Evolutionary conservation across 2,888 invertebrate species (phyloP).

Genomic region (Dryadula phaetusa): DNA sequence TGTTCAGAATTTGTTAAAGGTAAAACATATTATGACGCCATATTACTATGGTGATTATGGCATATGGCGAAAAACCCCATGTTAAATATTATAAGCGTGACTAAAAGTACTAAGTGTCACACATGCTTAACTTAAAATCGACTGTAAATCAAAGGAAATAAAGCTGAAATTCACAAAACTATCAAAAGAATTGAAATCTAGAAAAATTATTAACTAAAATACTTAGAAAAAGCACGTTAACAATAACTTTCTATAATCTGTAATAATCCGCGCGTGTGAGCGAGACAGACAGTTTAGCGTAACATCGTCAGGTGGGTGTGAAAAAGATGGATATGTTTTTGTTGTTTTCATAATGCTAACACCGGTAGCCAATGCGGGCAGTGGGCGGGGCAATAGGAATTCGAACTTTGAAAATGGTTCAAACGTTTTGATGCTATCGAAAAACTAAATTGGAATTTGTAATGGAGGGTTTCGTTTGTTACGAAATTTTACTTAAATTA

Average conservation of each 20-base stretch:
- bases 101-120: slow-evolving; percentile 47
- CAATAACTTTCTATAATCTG: slow-evolving; percentile 74
- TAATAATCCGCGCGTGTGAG: slow-evolving; percentile 65
- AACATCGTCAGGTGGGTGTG: slow-evolving; percentile 49
- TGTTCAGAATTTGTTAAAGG: slow-evolving; percentile 61
- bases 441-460: slow-evolving; percentile 44
- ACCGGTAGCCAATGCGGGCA: slow-evolving; percentile 78
- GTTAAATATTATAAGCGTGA: slow-evolving; percentile 71
- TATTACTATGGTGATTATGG: slow-evolving; percentile 71
- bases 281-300: slow-evolving; percentile 54
- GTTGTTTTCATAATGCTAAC: slow-evolving; percentile 57
- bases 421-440: slow-evolving; percentile 50
- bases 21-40: slow-evolving; percentile 64
- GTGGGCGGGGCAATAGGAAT: slow-evolving; percentile 59
- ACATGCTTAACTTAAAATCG: slow-evolving; percentile 7
- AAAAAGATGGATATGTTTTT: slow-evolving; percentile 62
- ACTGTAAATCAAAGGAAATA: slow-evolving; percentile 28
- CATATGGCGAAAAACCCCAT: slow-evolving; percentile 68
- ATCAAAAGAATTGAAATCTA: slow-evolving; percentile 56
- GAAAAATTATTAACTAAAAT: slow-evolving; percentile 65
- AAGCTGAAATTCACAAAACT: slow-evolving; percentile 46
- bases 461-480: slow-evolving; percentile 39
- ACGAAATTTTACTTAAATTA: slow-evolving; percentile 27
- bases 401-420: slow-evolving; percentile 60
- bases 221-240: slow-evolving; percentile 76